Evolutionary conservation across 2,888 invertebrate genomes (phyloP), one percentile per base, ranked within the genome.

Genomic region (Lissonota sp.): DNA sequence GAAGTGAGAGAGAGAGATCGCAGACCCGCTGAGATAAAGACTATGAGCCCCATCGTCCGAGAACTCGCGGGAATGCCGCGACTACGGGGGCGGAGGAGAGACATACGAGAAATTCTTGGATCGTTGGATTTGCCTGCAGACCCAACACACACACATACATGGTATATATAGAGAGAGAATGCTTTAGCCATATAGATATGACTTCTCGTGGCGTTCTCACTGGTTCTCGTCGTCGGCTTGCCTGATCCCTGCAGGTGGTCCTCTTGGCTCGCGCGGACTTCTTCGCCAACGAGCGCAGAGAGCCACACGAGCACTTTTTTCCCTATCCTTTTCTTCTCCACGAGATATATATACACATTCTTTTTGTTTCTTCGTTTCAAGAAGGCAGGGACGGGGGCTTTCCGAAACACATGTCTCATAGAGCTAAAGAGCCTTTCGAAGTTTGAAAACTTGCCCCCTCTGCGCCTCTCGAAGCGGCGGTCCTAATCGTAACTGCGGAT

Each of bases 221-320:
- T 55, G 44, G 63, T 55, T 44, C 53, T 72, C 55, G 46, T 51
- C 57, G 69, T 73, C 80, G 72, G 73, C 73, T 58, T 58, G 73
- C 73, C 77, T 64, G 72, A 80, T 76, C 76, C 80, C 76, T 80
- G 76, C 80, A 80, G 80, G 80, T 80, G 80, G 80, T 80, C 80
- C 80, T 49, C 62, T 37, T 66, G 37, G 39, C 63, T 73, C 73
- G 53, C 66, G 60, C 40, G 8, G 49, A 75, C 49, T 66, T 58
- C 64, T 57, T 8, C 60, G 62, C 71, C 60, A 71, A 58, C 63
- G 46, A 10, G 46, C 4, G 14, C 14, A 40, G 46, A 39, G 37
- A 44, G 57, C 51, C 51, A 14, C 46, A 57, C 63, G 42, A 14
- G 44, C 51, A 64, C 49, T 58, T 42, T 42, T 14, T 16, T 39